Evolutionary conservation across 2,113 vertebrate genomes (phyloP).

Genomic region (Rhineura floridana): DNA sequence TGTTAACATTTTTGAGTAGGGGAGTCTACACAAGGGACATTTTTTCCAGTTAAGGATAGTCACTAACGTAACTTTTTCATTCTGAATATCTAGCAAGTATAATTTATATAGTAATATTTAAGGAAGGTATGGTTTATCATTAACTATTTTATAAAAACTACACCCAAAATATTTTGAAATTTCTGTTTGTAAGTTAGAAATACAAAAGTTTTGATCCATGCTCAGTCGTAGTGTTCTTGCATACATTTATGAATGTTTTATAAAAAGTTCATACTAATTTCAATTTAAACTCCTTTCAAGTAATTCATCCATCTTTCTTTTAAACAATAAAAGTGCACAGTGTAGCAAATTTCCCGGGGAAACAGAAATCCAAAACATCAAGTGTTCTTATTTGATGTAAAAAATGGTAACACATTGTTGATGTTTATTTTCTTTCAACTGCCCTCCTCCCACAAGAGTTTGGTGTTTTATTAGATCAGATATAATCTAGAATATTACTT

Average conservation of each 20-base stretch:
- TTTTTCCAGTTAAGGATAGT: not conserved
- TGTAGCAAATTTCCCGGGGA: not conserved
- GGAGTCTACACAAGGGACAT: not conserved
- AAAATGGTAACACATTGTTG: not conserved
- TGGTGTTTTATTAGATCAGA: not conserved
- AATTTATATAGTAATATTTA: not conserved
- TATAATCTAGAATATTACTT: not conserved
- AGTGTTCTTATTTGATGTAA: not conserved
- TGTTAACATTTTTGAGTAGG: not conserved
- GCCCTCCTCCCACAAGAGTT: not conserved
- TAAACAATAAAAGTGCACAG: not conserved
- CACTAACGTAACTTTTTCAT: not conserved
- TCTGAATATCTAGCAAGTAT: not conserved
- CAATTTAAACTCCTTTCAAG: slow-evolving; percentile 17
- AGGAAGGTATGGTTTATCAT: not conserved
- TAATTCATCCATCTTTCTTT: not conserved
- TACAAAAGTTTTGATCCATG: not conserved
- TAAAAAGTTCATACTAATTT: not conserved
- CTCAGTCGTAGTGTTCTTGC: not conserved
- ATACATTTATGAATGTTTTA: not conserved
- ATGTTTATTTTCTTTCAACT: not conserved
- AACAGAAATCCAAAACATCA: not conserved
- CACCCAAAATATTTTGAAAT: not conserved
- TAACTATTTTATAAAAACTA: not conserved
- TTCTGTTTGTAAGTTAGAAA: not conserved